Conservation (phyloP, 2,797 vertebrate genomes). For the Sebastolobus alascanus region DNA sequence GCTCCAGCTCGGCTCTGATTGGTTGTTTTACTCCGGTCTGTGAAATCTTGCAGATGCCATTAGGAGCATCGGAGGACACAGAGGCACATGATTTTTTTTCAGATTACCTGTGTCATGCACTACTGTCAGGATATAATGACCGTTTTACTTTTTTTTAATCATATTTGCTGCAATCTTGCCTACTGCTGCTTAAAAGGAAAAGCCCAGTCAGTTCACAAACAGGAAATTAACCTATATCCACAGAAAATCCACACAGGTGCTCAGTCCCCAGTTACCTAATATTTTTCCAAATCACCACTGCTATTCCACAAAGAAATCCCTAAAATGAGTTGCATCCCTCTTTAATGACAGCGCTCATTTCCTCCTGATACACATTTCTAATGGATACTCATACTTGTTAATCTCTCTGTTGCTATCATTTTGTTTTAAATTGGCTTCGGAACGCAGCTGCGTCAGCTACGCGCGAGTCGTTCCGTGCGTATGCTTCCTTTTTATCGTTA, state of each 20-base stretch:
- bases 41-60: no score
- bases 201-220: slow-evolving; percentile 20
- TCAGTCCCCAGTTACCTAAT: neutral
- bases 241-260: slow-evolving; percentile 1
- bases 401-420: slow-evolving; percentile 33
- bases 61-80: no score
- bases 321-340: slow-evolving; percentile 12
- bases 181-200: neutral
- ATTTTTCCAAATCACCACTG: neutral
- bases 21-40: no score
- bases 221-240: slow-evolving; percentile 31
- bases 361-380: slow-evolving; percentile 20
- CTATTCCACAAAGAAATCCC: slow-evolving; percentile 26
- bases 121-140: no score
- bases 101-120: no score
- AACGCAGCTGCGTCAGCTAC: slow-evolving; percentile 3
- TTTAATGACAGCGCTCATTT: slow-evolving; percentile 34
- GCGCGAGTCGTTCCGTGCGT: neutral
- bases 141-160: no score
- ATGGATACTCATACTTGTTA: slow-evolving; percentile 22
- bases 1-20: no score
- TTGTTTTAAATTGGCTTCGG: slow-evolving; percentile 24
- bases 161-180: no score
- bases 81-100: no score
- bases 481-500: slow-evolving; percentile 21